Percentiles rank a stretch among this genome's conserved stretches.
These are phyloP conservation scores for Congeria kusceri DNA, from an alignment of 2,888 invertebrate species.

Conservation along the genomic window DNA sequence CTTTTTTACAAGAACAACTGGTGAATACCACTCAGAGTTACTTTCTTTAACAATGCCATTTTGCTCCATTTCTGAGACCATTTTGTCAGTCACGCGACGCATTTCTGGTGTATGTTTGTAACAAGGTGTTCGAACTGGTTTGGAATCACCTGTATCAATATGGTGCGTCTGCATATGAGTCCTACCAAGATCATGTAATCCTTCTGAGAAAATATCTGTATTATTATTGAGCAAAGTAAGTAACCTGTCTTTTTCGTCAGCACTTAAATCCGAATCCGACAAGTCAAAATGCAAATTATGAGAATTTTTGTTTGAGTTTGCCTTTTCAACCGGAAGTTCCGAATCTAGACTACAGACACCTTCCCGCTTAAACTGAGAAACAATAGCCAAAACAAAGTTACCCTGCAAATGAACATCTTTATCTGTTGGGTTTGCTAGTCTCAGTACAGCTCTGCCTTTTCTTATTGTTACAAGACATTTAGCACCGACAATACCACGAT, in stretches of 20 bases:
- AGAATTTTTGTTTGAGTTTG: not conserved
- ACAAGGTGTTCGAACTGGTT: slow-evolving; percentile 40
- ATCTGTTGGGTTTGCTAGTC: slow-evolving; percentile 32
- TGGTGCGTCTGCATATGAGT: slow-evolving; percentile 34
- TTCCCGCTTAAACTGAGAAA: not conserved
- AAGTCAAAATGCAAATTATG: slow-evolving; percentile 4
- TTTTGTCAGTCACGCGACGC: slow-evolving; percentile 20
- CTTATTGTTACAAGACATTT: slow-evolving; percentile 39
- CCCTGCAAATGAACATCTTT: slow-evolving; percentile 24
- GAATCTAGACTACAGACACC: slow-evolving; percentile 5
- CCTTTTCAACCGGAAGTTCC: too few species aligned
- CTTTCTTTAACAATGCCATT: slow-evolving; percentile 39
- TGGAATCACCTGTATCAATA: slow-evolving; percentile 40
- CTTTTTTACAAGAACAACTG: slow-evolving; percentile 37
- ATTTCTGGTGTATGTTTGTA: slow-evolving; percentile 44
- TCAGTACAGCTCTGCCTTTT: slow-evolving; percentile 32
- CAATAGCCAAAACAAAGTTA: slow-evolving; percentile 37
- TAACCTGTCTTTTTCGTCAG: slow-evolving; percentile 25
- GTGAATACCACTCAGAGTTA: slow-evolving; percentile 49
- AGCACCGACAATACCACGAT: slow-evolving; percentile 36
- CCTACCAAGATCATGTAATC: slow-evolving; percentile 43
- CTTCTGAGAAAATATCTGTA: slow-evolving; percentile 46
- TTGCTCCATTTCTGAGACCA: slow-evolving; percentile 28
- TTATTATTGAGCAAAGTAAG: slow-evolving; percentile 28
- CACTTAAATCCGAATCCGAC: slow-evolving; percentile 19